Base-by-base conservation (phyloP, 2,113 vertebrate species). In the Chaetorhynchus papuensis region DNA sequence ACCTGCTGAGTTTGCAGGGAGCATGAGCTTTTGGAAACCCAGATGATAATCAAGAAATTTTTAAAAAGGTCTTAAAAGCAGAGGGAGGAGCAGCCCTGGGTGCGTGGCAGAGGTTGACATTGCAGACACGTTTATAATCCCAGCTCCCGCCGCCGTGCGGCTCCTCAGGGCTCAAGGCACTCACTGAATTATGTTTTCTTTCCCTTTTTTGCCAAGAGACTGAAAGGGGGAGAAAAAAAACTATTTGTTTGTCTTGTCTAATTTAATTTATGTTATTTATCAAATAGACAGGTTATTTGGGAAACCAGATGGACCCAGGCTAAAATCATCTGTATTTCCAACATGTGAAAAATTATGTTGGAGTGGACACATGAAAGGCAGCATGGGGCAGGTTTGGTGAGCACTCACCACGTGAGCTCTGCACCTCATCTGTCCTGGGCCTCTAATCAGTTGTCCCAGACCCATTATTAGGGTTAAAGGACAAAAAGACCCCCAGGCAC, bases 241-340 rank as follows among this genome's bases (percentile, higher is more conserved):
- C 97, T 97, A 98, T 98, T 98, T 97, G 96, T 98, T 97, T 98
- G 98, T 98, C 98, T 98, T 98, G 97, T 98, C 98, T 98, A 98
- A 98, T 98, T 98, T 98, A 98, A 98, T 98, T 98, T 98, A 97
- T 16, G 97, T 98, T 98, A 98, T 98, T 98, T 98, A 98, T 98
- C 98, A 98, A 98, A 97, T 59, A 98, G 98, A 98, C 98, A 98
- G 98, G 98, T 98, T 98, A 98, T 98, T 98, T 98, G 97, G 97
- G 97, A 98, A 98, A 94, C 98, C 97, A 98, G 98, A 98, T 98
- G 98, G 98, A 98, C 96, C 96, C 98, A 96, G 98, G 98, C 98
- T 97, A 98, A 98, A 98, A 98, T 98, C 97, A 98, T 98, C 97
- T 98, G 97, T 97, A 95, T 98, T 98, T 98, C 98, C 95, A 96